Conservation (phyloP, 2,888 invertebrate species). For the Lobophora halterata region DNA sequence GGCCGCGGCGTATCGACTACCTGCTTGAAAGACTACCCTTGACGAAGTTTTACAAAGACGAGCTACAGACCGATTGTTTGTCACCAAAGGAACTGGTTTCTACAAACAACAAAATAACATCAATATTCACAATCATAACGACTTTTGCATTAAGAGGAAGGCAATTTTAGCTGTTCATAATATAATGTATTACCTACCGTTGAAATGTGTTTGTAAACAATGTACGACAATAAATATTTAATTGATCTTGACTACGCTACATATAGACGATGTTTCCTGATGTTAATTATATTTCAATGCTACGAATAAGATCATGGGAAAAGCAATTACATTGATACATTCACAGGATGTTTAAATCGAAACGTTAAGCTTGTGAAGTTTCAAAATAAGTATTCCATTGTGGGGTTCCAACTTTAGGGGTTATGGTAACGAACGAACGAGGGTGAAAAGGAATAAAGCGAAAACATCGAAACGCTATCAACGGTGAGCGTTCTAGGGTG, state of each 20-base stretch:
- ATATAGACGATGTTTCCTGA: slow-evolving; percentile 23
- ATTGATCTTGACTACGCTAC: slow-evolving; percentile 13
- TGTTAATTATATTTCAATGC: slow-evolving; percentile 22
- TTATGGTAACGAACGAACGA: slow-evolving; percentile 53
- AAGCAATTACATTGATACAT: slow-evolving; percentile 20
- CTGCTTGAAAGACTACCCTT: slow-evolving; percentile 56
- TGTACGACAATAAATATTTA: slow-evolving; percentile 10
- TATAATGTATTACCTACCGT: slow-evolving; percentile 17
- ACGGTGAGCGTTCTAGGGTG: slow-evolving; percentile 46
- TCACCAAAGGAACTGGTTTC: slow-evolving; percentile 30
- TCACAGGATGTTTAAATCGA: slow-evolving; percentile 24
- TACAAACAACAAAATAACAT: slow-evolving; percentile 27
- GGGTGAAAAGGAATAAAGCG: slow-evolving; percentile 67
- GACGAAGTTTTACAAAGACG: slow-evolving; percentile 25
- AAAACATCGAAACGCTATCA: slow-evolving; percentile 65
- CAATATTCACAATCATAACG: slow-evolving; percentile 23
- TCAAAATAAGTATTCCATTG: slow-evolving; percentile 45
- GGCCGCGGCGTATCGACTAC: slow-evolving; percentile 62
- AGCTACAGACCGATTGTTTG: slow-evolving; percentile 20
- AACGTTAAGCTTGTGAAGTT: too few relatives aligned
- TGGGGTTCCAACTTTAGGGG: slow-evolving; percentile 60
- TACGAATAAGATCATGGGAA: slow-evolving; percentile 20
- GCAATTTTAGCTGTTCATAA: slow-evolving; percentile 16
- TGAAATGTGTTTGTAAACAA: slow-evolving; percentile 18
- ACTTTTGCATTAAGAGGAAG: slow-evolving; percentile 23